These are phyloP conservation scores for Netelia virgata DNA, from an alignment of 2,888 invertebrate genomes.

Conservation along the genomic window DNA sequence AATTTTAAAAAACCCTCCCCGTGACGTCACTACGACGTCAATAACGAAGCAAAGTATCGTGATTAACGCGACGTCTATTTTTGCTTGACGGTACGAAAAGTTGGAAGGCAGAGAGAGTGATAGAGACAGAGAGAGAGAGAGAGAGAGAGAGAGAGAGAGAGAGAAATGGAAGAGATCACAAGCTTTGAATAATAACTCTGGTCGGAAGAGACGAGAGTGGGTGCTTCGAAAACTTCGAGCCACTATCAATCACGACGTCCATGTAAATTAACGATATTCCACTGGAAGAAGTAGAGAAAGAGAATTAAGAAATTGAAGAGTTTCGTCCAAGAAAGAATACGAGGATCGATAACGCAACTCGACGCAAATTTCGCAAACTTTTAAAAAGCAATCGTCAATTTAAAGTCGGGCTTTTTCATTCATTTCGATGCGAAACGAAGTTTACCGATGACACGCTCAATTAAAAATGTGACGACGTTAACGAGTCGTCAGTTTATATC, in stretches of 20 bases:
- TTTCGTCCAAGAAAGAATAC: neutral
- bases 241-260: neutral
- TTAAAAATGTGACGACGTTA: neutral
- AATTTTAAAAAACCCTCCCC: neutral
- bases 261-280: neutral
- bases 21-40: neutral
- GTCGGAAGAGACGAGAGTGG: neutral
- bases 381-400: neutral
- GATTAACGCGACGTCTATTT: conserved; percentile 1
- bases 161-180: neutral
- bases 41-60: neutral
- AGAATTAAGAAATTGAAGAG: neutral
- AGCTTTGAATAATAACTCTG: conserved; percentile 3
- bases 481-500: too few relatives aligned
- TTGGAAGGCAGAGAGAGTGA: neutral
- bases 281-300: neutral
- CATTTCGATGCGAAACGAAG: too few relatives aligned
- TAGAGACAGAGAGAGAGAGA: neutral
- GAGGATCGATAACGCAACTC: neutral
- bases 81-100: neutral
- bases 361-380: neutral
- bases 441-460: neutral
- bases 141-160: conserved; percentile 1
- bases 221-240: neutral
- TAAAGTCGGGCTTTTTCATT: too few relatives aligned